Base-by-base conservation (phyloP, 1,140 invertebrate genomes). In the Achatina immaculata region DNA sequence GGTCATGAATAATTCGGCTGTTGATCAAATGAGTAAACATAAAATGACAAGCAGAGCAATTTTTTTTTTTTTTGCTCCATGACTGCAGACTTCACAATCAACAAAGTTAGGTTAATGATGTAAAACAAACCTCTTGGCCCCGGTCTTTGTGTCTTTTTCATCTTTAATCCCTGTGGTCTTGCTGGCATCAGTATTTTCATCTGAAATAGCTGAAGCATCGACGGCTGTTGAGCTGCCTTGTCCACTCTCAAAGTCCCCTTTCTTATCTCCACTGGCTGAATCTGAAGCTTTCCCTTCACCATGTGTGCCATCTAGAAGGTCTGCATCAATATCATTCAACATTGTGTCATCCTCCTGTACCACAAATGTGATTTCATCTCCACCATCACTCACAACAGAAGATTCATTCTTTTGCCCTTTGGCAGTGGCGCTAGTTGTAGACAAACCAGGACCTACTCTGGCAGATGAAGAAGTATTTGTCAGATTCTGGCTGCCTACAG, bases 291-390 rank as follows among this genome's bases (percentile, higher is more conserved):
- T 85, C 55, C 83, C 69, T 34, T 81, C 81, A 62, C 38, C 62
- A 38, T 83, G 65, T 21, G 2, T 72, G 36, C 80, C 55, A 24
- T 84, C 82, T n/a, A 86, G 65, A 16, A 89, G 78, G 68, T 90
- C 89, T 73, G 84, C 84, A 82, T 91, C 90, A 0, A 91, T 83
- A 58, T 91, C 89, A 83, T 88, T 90, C 76, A 85, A 75, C 73
- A 89, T 87, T 24, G 87, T 89, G 75, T 91, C 90, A 82, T 90
- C 90, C 28, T 89, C 88, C 82, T 88, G 85, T 21, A 91, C 88
- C 76, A 89, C 88, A 65, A 91, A 83, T 6, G 90, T 89, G n/a
- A n/a, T n/a, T 40, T 88, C 86, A 73, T 88, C 84, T 58, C 71
- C 78, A 7, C 73, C 79, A 42, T 83, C 83, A 48, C 71, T 58